phyloP scores from a whole-genome alignment of 2,888 invertebrate genomes.

The Disparrhopalites patrizii region DNA sequence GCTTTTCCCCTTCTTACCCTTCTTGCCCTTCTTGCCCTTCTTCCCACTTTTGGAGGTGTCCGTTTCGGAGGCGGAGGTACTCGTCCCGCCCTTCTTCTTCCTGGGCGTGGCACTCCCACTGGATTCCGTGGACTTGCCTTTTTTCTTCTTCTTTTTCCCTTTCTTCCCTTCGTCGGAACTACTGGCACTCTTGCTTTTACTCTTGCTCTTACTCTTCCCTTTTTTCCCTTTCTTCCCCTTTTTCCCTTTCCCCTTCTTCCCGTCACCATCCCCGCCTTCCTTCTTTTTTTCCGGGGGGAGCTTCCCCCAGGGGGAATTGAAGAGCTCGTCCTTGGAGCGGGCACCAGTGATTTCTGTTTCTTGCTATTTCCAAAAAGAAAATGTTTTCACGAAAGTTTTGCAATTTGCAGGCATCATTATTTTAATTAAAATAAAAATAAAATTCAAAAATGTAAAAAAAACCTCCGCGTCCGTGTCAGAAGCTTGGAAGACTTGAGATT shows the following conservation, averaged over 20 bases:
- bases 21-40: not conserved
- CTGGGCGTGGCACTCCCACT: not conserved
- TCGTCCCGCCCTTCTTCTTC: not conserved
- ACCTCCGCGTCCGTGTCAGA: too few relatives aligned
- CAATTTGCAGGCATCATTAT: too few relatives aligned
- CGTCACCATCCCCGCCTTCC: not conserved
- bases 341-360: constrained; percentile 26
- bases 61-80: too few relatives aligned
- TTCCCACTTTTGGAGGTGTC: not conserved
- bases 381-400: too few relatives aligned
- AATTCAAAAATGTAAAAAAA: too few relatives aligned
- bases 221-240: not conserved
- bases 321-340: constrained; percentile 15
- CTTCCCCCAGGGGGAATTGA: not conserved
- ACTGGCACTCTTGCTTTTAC: constrained; percentile 13
- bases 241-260: constrained; percentile 10
- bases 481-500: too few relatives aligned
- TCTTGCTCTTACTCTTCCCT: not conserved
- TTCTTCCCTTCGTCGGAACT: constrained; percentile 4
- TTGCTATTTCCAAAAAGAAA: too few relatives aligned
- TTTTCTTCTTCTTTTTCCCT: constrained; percentile 9
- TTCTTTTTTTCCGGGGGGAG: not conserved
- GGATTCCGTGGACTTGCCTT: not conserved
- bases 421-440: too few relatives aligned
- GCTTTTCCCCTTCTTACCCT: not conserved